Conservation (phyloP, 2,797 vertebrate species). For the Periophthalmus magnuspinnatus region DNA sequence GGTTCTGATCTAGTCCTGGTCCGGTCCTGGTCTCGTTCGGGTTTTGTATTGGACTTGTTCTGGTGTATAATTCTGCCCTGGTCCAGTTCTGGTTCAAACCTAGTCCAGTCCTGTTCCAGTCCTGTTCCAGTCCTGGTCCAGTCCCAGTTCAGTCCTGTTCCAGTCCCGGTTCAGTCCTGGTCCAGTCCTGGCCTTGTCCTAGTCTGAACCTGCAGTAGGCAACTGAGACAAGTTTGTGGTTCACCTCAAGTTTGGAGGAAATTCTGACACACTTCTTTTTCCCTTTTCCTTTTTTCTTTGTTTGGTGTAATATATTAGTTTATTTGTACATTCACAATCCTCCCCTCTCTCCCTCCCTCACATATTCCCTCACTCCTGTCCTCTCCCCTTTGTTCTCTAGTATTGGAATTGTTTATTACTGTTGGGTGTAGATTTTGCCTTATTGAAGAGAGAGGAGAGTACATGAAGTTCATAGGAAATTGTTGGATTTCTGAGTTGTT, state of each 20-base stretch:
- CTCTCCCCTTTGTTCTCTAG: neutral
- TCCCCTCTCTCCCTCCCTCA: neutral
- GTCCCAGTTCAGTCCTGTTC: neutral
- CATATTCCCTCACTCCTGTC: neutral
- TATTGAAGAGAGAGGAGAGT: neutral
- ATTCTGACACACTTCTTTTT: neutral
- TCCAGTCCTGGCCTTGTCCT: neutral
- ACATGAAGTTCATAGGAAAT: neutral
- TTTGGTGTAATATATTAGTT: neutral
- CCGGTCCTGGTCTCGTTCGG: too few species aligned
- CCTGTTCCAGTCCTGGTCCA: neutral
- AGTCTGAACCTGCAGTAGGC: neutral
- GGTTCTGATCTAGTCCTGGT: too few species aligned
- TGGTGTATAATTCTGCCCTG: too few species aligned
- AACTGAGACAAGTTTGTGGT: neutral
- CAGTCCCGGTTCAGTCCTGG: neutral
- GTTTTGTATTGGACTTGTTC: too few species aligned
- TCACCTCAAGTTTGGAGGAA: conserved; percentile 10
- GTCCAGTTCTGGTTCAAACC: too few species aligned
- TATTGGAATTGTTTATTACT: neutral
- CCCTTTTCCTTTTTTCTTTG: neutral
- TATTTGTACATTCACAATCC: neutral
- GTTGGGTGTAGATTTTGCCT: neutral
- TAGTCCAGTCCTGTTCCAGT: too few species aligned
- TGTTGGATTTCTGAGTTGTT: neutral